Evolutionary conservation across 2,888 invertebrate species (phyloP).

Genomic region (Sphinx pinastri): DNA sequence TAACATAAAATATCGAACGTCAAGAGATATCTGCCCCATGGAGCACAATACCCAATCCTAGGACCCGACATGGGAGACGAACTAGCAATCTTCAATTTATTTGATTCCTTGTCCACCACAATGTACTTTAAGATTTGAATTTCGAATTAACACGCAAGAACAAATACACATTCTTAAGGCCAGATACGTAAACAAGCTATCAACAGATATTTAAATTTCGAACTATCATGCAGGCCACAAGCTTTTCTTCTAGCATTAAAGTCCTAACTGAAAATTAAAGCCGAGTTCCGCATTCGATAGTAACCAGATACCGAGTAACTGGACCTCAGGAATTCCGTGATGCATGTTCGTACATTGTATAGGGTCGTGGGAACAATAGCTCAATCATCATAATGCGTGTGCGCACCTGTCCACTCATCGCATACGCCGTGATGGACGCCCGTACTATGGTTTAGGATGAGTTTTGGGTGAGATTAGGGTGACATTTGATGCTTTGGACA

Average conservation of each 20-base stretch:
- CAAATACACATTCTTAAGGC: too few relatives aligned
- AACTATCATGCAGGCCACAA: neutral
- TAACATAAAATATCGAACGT: too few relatives aligned
- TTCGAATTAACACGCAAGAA: too few relatives aligned
- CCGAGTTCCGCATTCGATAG: conserved; percentile 4
- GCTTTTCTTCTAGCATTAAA: neutral
- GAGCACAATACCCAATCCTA: too few relatives aligned
- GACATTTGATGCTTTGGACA: neutral
- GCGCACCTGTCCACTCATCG: conserved; percentile 71
- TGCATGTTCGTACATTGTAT: conserved; percentile 35
- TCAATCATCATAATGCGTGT: conserved; percentile 72
- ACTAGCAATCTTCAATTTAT: too few relatives aligned
- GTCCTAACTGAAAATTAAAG: neutral
- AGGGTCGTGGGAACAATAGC: conserved; percentile 79
- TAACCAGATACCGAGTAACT: conserved; percentile 17
- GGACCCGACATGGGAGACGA: too few relatives aligned
- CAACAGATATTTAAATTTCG: too few relatives aligned
- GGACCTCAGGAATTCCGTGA: conserved; percentile 21
- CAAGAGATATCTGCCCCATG: too few relatives aligned
- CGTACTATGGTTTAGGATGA: neutral
- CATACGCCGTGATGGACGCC: conserved; percentile 14
- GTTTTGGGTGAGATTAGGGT: neutral
- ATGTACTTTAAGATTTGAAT: too few relatives aligned
- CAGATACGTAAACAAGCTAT: too few relatives aligned
- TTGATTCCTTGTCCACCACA: too few relatives aligned